phyloP scores from a whole-genome alignment of 2,113 vertebrate species.

The Takifugu flavidus region DNA sequence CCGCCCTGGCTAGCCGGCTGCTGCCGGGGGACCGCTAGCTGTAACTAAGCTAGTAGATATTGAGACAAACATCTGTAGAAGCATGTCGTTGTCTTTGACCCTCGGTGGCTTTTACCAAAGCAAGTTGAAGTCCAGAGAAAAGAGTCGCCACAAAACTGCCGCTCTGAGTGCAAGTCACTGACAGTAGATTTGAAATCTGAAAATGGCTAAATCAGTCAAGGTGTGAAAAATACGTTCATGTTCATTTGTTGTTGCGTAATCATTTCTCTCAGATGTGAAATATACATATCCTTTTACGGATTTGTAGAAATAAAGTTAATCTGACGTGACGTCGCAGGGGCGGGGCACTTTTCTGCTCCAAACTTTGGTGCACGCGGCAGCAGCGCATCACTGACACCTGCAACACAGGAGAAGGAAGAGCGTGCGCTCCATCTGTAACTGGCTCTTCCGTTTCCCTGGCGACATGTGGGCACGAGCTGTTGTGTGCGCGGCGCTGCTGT shows the following conservation, averaged over 20 bases:
- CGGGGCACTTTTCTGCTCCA: no score
- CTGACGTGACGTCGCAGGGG: no score
- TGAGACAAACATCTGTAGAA: slow-evolving; percentile 72
- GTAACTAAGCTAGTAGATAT: slow-evolving; percentile 31
- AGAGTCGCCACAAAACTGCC: slow-evolving; percentile 53
- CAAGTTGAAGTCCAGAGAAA: slow-evolving; percentile 68
- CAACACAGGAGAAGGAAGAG: background rate
- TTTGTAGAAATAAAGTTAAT: no score
- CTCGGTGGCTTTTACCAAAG: slow-evolving; percentile 65
- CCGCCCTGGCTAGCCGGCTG: no score
- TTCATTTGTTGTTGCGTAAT: no score
- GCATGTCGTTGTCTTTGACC: slow-evolving; percentile 59
- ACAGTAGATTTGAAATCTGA: no score
- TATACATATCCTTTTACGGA: no score
- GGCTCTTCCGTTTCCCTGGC: background rate
- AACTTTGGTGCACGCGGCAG: background rate
- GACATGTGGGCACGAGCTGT: slow-evolving; percentile 59
- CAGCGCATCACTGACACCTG: slow-evolving; percentile 8
- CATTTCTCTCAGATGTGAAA: no score
- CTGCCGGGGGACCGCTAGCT: no score
- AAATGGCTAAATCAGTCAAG: no score
- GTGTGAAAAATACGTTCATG: no score
- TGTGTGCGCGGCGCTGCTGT: slow-evolving; percentile 68
- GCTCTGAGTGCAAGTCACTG: slow-evolving; percentile 66
- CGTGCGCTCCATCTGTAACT: background rate